A percentile compares a stretch with the other conserved stretches of the same genome.
Conservation (phyloP, 2,888 invertebrate genomes). For the Microchrysa polita region DNA sequence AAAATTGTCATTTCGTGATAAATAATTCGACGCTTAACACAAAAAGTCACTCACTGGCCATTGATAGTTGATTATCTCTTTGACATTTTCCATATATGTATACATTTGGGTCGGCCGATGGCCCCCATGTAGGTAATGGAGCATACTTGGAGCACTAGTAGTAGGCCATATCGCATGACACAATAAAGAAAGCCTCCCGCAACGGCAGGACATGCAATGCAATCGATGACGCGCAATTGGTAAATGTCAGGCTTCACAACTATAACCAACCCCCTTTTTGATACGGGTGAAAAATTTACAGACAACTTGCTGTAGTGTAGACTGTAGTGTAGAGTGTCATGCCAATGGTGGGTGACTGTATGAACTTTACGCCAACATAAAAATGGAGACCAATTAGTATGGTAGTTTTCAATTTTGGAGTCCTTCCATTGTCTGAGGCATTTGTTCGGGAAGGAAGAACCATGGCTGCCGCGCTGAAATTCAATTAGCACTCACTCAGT, state of each 20-base stretch:
- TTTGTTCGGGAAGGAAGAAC: slow-evolving; percentile 14
- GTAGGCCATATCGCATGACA: background rate
- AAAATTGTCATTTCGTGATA: slow-evolving; percentile 47
- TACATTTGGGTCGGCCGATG: slow-evolving; percentile 41
- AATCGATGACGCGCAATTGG: slow-evolving; percentile 34
- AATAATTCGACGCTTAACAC: slow-evolving; percentile 50
- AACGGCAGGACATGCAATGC: slow-evolving; percentile 41
- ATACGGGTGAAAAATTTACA: too few species aligned
- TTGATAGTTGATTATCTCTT: slow-evolving; percentile 49
- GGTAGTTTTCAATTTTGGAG: slow-evolving; percentile 14
- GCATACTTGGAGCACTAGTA: background rate
- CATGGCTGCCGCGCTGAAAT: slow-evolving; percentile 45
- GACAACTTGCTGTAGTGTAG: too few species aligned
- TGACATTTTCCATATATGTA: slow-evolving; percentile 50
- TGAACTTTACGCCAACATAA: slow-evolving; percentile 45
- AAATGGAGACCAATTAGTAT: slow-evolving; percentile 48
- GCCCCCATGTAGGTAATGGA: slow-evolving; percentile 9
- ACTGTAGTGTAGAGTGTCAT: too few species aligned
- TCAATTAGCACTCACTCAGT: slow-evolving; percentile 50
- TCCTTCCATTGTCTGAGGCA: background rate
- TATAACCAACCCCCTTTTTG: background rate
- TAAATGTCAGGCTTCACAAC: slow-evolving; percentile 49
- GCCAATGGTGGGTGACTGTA: slow-evolving; percentile 23
- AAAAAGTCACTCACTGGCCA: slow-evolving; percentile 48
- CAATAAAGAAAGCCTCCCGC: too few species aligned